These are phyloP conservation scores for Lanistes nyassanus DNA, from an alignment of 1,140 invertebrate genomes.

Conservation along the genomic window DNA sequence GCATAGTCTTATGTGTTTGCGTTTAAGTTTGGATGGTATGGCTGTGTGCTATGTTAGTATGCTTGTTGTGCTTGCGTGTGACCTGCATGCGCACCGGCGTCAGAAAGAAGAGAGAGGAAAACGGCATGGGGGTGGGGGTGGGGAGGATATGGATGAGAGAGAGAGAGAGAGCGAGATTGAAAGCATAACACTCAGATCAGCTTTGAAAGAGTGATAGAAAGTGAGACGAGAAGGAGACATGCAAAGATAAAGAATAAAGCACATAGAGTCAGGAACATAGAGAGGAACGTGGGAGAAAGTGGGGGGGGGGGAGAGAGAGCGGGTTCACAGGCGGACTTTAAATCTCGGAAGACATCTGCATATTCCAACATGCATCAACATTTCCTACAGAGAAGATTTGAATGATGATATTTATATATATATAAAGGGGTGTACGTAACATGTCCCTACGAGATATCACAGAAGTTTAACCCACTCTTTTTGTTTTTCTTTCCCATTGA, in stretches of 20 bases:
- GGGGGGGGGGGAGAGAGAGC: neutral
- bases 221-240: slow-evolving; percentile 10
- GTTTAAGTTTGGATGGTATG: no score
- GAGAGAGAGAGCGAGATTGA: slow-evolving; percentile 15
- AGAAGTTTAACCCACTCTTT: no score
- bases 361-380: no score
- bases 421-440: neutral
- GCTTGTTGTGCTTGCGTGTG: no score
- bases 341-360: no score
- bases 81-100: neutral
- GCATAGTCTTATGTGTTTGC: no score
- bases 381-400: neutral
- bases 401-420: neutral
- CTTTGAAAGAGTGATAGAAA: neutral
- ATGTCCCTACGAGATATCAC: neutral
- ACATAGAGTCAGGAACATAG: neutral
- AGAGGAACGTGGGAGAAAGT: neutral
- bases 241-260: neutral
- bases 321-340: no score
- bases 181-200: neutral
- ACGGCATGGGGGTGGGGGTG: neutral
- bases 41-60: no score
- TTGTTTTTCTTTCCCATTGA: neutral
- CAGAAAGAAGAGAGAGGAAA: neutral
- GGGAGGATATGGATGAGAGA: neutral